Conservation (phyloP, 2,888 invertebrate species). For the Hanleya hanleyi region DNA sequence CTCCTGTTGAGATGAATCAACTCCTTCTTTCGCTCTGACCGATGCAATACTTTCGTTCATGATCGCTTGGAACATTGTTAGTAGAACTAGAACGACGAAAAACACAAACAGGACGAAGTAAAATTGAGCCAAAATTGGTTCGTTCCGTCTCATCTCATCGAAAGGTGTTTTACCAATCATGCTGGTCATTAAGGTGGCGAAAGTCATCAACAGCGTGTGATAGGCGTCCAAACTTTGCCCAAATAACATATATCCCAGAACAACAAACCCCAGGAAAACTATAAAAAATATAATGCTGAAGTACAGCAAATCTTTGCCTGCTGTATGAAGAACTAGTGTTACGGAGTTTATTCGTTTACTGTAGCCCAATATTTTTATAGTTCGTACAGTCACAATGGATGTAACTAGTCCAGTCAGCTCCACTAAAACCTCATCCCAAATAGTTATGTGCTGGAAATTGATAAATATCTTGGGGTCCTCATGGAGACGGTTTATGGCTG, state of each 20-base stretch:
- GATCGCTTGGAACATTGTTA: background rate
- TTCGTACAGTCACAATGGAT: background rate
- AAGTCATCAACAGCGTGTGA: slow-evolving; percentile 74
- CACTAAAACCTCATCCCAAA: slow-evolving; percentile 45
- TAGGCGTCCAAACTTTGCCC: slow-evolving; percentile 79
- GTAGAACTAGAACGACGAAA: background rate
- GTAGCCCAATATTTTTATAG: background rate
- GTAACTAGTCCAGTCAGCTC: background rate
- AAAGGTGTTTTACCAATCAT: slow-evolving; percentile 2
- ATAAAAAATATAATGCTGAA: slow-evolving; percentile 83
- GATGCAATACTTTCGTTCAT: background rate
- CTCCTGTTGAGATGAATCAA: background rate
- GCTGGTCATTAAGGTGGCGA: background rate
- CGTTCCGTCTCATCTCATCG: background rate
- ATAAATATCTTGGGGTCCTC: slow-evolving; percentile 52
- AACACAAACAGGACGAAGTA: background rate
- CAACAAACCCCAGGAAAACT: slow-evolving; percentile 81
- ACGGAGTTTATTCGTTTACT: background rate
- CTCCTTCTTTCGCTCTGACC: background rate
- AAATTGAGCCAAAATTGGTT: background rate
- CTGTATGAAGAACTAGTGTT: background rate
- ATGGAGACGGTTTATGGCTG: slow-evolving; percentile 44
- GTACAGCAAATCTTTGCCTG: slow-evolving; percentile 78
- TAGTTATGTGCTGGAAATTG: slow-evolving; percentile 53
- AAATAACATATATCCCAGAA: slow-evolving; percentile 80